Base-by-base conservation (phyloP, 2,113 vertebrate genomes). In the Neodon shergylaensis region DNA sequence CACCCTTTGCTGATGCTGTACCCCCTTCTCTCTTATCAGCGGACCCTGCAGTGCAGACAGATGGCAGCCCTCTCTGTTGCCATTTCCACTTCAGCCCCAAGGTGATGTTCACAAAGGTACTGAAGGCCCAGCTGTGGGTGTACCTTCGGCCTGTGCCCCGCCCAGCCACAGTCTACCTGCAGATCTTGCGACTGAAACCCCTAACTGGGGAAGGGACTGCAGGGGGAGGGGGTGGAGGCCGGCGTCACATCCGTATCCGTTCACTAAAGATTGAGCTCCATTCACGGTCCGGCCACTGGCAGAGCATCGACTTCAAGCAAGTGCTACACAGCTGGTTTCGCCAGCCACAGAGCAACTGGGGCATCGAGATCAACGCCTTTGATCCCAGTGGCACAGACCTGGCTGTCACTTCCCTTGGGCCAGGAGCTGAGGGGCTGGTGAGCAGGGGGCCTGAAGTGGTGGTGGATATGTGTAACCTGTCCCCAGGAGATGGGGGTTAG, bases 31-130 rank as follows among this genome's bases (percentile, higher is more conserved):
- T 98, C 88, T 96, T 92, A 98, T 63, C 99, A 99, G 99, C 99
- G 82, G 99, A 99, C 97, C 99, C 99, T 0, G 98, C 98, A 95
- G 99, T 99, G 97, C 99, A 99, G 98, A 98, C 99, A 97, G 99
- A 99, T 61, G 99, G 99, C 89, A 99, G 99, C 97, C 99, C 99
- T 44, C 99, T 99, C 97, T 99, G 99, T 98, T 99, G 99, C 98
- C 99, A 99, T 98, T 99, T 99, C 99, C 99, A 99, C 98, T 99
- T 99, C 98, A 99, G 99, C 98, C 99, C 99, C 97, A 99, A 99
- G 98, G 98, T 99, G 97, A 99, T 99, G 99, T 99, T 99, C 98
- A 99, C 99, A 96, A 99, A 99, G 98, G 99, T 99, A 97, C 98
- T 99, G 98, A 99, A 99, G 98, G 99, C 99, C 84, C 99, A 99